phyloP scores from a whole-genome alignment of 2,888 invertebrate species.

The Lithophane leautieri region DNA sequence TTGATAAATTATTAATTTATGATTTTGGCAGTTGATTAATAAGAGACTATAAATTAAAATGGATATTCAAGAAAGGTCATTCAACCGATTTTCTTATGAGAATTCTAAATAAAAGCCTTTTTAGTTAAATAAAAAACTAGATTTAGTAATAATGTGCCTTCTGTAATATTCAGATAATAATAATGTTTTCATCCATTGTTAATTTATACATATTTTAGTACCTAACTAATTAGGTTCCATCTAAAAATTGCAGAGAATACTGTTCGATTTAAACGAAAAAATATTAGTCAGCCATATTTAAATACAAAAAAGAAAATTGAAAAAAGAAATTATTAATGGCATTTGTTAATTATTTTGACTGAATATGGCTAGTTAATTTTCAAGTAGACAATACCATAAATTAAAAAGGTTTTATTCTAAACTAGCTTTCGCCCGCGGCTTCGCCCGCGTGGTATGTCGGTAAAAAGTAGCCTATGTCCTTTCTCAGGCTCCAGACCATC shows the following conservation, averaged over 20 bases:
- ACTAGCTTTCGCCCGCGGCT: no score
- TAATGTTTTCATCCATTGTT: neutral
- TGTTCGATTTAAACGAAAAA: neutral
- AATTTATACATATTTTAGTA: neutral
- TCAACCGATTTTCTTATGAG: neutral
- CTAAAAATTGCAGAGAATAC: neutral
- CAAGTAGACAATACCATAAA: neutral
- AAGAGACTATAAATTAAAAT: slow-evolving; percentile 20
- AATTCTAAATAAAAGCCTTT: neutral
- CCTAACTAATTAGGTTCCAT: neutral
- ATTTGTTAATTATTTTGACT: neutral
- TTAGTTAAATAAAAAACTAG: neutral
- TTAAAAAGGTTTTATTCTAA: neutral
- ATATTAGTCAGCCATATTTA: neutral
- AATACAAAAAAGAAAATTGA: neutral
- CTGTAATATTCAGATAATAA: neutral
- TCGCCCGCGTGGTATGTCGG: no score
- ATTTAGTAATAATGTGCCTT: neutral
- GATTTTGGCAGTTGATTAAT: slow-evolving; percentile 29
- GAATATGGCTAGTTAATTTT: neutral
- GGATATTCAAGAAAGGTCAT: slow-evolving; percentile 5
- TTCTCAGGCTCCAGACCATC: no score
- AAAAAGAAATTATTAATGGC: neutral
- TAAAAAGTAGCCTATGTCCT: no score
- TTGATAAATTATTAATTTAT: neutral